Evolutionary conservation across 2,113 vertebrate genomes (phyloP), one percentile per base, ranked within the genome.

Genomic region (Numida meleagris): DNA sequence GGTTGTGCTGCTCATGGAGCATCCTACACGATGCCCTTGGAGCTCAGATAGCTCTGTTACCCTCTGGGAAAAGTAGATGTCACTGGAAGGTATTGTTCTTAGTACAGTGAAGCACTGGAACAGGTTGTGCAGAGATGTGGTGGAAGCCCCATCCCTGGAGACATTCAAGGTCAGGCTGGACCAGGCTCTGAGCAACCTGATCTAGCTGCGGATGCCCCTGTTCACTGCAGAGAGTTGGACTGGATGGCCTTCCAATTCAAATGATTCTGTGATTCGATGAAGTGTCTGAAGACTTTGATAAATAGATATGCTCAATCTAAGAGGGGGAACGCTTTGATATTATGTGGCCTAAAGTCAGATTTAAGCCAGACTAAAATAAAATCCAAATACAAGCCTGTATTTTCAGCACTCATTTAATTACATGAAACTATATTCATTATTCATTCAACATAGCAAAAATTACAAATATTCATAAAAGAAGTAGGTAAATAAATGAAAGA

Each of bases 11-110:
- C 9, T 33, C 46, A 23, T 23, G 38, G 23, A 63, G 9, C 46
- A 23, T 23, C 46, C 36, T 51, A 51, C 13, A 34, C 0, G 0
- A 57, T 74, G 29, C 55, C 13, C 5, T 21, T 4, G 31, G 33
- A 85, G 27, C 42, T 51, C 75, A 51, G 9, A 33, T 3, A 34
- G 15, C 19, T 75, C 62, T 70, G 40, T 16, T 67, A 79, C 34
- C 10, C 24, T 42, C 25, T 20, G 42, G n/a, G n/a, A 31, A 23
- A 23, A 42, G 29, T 0, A 75, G 40, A 67, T 36, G 25, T 18
- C 18, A 46, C 50, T 36, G 25, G 14, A 59, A 78, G 40, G 38
- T 4, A 58, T 33, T 84, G 53, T 33, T 88, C 33, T 73, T 51
- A 51, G 50, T 25, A 14, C 13, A 51, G 50, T 51, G 50, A 25